Base-by-base conservation (phyloP, 2,797 vertebrate genomes). In the Florisuga fusca region DNA sequence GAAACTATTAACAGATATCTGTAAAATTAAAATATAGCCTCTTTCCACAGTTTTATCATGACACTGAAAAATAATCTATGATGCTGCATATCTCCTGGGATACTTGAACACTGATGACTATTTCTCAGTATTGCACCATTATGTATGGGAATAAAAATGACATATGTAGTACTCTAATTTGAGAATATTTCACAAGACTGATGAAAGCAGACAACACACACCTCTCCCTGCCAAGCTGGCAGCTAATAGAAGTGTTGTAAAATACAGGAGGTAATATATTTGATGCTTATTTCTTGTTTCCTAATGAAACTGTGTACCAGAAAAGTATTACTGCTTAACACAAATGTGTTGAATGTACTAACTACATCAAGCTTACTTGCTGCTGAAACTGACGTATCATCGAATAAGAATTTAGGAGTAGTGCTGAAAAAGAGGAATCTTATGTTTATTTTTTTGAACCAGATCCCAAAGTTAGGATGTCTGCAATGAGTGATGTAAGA, bases 211-310 rank as follows among this genome's bases (percentile, higher is more conserved):
- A 31, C 22, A 77, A 5, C 76, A 76, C 46, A 81, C 55, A 36
- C 18, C 27, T 59, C 67, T 82, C 75, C n/a, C 2, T 41, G 36
- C 31, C 85, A 67, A 79, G 66, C 71, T 84, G 68, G 33, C 67
- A 84, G 83, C 69, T 72, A 61, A 58, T 48, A 45, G 19, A 67
- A 84, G 15, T 6, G 36, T 9, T 87, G 43, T 18, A 43, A 91
- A 57, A 23, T 64, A 50, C 29, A 73, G 36, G 41, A 75, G 34
- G 38, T 46, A 85, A 92, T 55, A 6, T 20, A 69, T 46, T 33
- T 92, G 57, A 6, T 85, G 78, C 69, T 94, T 88, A 79, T 79
- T 88, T 89, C 46, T 90, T 54, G 18, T 74, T 73, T 91, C 36
- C 36, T 33, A 75, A 81, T 11, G 54, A 72, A 77, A 72, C 67